These are phyloP conservation scores for Pterocles orientalis DNA, from an alignment of 2,113 vertebrate genomes.

Conservation along the genomic window DNA sequence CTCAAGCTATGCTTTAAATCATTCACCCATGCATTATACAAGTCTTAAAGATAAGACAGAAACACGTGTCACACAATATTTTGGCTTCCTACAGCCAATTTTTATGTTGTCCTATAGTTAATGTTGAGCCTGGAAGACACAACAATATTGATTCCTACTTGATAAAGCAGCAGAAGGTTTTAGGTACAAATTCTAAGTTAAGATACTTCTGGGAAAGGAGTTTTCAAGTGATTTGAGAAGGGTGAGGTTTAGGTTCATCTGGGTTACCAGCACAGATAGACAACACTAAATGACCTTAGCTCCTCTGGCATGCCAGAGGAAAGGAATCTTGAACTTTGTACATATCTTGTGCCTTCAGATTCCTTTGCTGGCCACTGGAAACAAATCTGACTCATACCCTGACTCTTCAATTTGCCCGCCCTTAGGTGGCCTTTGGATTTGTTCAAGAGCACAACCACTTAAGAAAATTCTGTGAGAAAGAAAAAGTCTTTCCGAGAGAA, in stretches of 20 bases:
- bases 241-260: neutral
- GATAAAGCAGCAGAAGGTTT: neutral
- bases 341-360: neutral
- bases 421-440: neutral
- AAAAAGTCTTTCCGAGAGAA: neutral
- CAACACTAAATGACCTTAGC: neutral
- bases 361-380: neutral
- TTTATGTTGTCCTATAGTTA: neutral
- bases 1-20: neutral
- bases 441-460: neutral
- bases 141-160: neutral
- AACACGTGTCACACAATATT: neutral
- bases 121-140: neutral
- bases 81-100: neutral
- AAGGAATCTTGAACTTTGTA: neutral
- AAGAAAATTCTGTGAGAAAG: neutral
- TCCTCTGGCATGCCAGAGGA: neutral
- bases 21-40: neutral
- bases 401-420: neutral
- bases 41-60: neutral
- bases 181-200: neutral
- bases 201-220: neutral
- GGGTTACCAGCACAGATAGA: neutral
- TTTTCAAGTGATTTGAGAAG: neutral
- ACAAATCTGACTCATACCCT: neutral